Evolutionary conservation across 2,113 vertebrate species (phyloP).

Genomic region (Heterocephalus glaber): DNA sequence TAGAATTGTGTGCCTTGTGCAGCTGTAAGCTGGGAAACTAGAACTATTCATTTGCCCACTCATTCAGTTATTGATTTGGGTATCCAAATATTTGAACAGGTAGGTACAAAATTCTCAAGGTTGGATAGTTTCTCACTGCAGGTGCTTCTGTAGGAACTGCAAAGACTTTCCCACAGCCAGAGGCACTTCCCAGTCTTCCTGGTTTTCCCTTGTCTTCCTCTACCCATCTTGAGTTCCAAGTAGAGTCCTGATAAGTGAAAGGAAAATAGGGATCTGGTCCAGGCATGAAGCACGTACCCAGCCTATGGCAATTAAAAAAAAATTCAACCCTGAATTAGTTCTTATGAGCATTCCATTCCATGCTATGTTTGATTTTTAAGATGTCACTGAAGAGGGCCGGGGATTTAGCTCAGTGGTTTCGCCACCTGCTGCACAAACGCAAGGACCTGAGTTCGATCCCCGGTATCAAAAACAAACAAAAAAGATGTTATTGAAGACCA

Average conservation of each 20-base stretch:
- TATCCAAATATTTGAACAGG: neutral
- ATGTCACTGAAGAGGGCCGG: neutral
- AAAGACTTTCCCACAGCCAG: neutral
- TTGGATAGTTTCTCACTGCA: too few relatives aligned
- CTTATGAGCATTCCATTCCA: neutral
- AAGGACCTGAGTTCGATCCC: too few relatives aligned
- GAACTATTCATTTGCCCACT: neutral
- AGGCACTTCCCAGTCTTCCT: too few relatives aligned
- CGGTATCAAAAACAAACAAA: too few relatives aligned
- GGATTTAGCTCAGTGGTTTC: too few relatives aligned
- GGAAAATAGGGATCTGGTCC: neutral
- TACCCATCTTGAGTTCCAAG: neutral
- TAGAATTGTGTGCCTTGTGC: neutral
- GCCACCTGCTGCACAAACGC: too few relatives aligned
- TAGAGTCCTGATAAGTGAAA: neutral
- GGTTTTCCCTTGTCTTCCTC: fast-evolving
- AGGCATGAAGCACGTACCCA: neutral
- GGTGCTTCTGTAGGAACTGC: neutral
- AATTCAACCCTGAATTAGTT: neutral
- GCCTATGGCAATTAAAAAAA: neutral
- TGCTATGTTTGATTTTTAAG: neutral
- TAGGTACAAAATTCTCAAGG: neutral
- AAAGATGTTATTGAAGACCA: neutral
- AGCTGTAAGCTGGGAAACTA: neutral
- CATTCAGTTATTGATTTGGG: neutral